Conservation (phyloP, 1,140 invertebrate species). For the Chelonus insularis region DNA sequence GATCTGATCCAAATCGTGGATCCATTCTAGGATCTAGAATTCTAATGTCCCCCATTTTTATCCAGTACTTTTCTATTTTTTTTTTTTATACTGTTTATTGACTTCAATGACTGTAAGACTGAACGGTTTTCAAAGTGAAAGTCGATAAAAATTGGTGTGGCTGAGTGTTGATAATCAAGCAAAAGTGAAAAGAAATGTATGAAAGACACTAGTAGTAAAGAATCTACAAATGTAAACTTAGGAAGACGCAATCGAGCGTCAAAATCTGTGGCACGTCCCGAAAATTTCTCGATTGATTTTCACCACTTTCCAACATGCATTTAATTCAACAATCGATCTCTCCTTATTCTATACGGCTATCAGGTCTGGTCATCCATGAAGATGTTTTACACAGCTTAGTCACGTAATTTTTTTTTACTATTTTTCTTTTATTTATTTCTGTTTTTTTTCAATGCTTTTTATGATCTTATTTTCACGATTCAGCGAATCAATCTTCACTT, state of each 20-base stretch:
- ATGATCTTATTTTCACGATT: background rate
- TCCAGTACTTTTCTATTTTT: background rate
- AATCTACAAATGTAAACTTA: background rate
- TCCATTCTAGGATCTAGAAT: slow-evolving; percentile 55
- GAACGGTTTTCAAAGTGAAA: background rate
- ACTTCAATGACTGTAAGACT: background rate
- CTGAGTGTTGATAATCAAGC: background rate
- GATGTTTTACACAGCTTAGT: background rate
- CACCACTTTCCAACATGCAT: slow-evolving; percentile 37
- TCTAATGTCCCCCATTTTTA: slow-evolving; percentile 52
- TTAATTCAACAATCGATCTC: slow-evolving; percentile 1
- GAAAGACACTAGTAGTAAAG: slow-evolving; percentile 7
- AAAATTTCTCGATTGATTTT: slow-evolving; percentile 33
- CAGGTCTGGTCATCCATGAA: background rate
- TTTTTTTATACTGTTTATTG: background rate
- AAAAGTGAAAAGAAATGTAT: slow-evolving; percentile 30
- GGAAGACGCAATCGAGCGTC: slow-evolving; percentile 18
- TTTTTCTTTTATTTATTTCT: background rate
- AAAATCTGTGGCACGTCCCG: slow-evolving; percentile 4
- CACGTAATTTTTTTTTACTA: background rate
- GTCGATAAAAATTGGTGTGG: background rate
- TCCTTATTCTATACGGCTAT: background rate
- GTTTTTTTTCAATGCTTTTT: background rate
- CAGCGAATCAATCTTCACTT: slow-evolving; percentile 4
- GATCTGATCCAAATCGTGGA: slow-evolving; percentile 45